A percentile compares a stretch with the other conserved stretches of the same genome.
Conservation (phyloP, 1,140 invertebrate genomes). For the Heterodera schachtii region DNA sequence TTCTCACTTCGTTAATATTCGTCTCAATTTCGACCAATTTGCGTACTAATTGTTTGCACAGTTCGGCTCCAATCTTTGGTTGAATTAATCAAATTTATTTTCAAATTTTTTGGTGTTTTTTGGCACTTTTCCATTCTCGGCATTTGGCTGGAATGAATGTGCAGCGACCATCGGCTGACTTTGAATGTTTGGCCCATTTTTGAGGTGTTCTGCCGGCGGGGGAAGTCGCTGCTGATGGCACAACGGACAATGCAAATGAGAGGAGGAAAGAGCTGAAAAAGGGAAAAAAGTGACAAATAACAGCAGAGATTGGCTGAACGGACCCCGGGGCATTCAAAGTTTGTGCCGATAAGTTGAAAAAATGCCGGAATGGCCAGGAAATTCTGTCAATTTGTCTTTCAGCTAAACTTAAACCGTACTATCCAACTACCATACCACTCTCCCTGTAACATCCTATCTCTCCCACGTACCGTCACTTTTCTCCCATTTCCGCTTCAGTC, state of each 20-base stretch:
- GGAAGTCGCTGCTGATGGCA: background rate
- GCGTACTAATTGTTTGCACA: slow-evolving; percentile 19
- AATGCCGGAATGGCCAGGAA: too few species aligned
- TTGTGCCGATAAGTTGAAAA: too few species aligned
- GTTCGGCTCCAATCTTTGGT: slow-evolving; percentile 3
- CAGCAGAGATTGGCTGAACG: too few species aligned
- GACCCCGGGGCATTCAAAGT: too few species aligned
- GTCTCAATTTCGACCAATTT: slow-evolving; percentile 35
- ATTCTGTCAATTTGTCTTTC: too few species aligned
- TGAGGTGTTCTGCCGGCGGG: too few species aligned
- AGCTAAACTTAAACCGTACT: too few species aligned
- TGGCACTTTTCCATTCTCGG: background rate
- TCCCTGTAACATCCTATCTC: too few species aligned
- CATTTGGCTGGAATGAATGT: background rate
- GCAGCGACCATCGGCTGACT: background rate
- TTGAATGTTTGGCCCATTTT: too few species aligned
- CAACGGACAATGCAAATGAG: background rate
- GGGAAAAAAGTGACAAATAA: background rate
- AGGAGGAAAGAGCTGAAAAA: background rate
- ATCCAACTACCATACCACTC: too few species aligned
- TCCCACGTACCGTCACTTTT: background rate
- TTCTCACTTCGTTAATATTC: slow-evolving; percentile 26
- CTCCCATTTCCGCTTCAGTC: background rate
- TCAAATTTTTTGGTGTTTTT: background rate
- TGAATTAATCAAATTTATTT: too few species aligned